A percentile compares a stretch with the other conserved stretches of the same genome.
Conservation (phyloP, 2,113 vertebrate genomes). For the Malurus elegans region DNA sequence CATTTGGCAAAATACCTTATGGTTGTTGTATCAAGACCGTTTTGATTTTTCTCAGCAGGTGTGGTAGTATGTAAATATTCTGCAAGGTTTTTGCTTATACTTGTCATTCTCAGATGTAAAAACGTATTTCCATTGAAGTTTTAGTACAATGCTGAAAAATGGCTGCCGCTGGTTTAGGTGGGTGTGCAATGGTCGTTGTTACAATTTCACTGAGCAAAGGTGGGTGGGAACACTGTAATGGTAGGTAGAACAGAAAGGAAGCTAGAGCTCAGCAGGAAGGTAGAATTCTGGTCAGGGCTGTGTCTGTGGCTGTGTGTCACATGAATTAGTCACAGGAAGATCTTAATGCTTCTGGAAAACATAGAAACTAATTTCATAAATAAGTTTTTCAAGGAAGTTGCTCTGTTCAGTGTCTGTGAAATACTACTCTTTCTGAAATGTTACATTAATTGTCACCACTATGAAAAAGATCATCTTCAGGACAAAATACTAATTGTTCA, state of each 20-base stretch:
- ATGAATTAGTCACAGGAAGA: not conserved
- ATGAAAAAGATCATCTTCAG: not conserved
- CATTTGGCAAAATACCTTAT: not conserved
- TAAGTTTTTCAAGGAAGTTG: not conserved
- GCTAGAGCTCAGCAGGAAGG: not conserved
- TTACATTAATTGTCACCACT: not conserved
- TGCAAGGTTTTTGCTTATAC: not conserved
- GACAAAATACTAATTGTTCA: not conserved
- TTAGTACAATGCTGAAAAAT: not conserved
- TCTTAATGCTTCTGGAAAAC: not conserved
- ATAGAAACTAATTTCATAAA: not conserved
- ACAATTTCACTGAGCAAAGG: not conserved
- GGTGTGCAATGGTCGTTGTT: not conserved
- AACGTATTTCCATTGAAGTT: not conserved
- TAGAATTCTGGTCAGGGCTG: not conserved
- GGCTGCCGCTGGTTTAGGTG: not conserved
- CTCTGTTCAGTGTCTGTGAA: not conserved
- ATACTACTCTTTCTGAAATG: not conserved
- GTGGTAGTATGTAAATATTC: not conserved
- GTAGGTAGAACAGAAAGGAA: not conserved
- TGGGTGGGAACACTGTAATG: accelerated
- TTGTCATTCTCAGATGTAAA: slow-evolving; percentile 2
- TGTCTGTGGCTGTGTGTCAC: not conserved
- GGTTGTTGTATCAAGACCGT: not conserved
- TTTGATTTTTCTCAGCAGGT: slow-evolving; percentile 18